A percentile compares a stretch with the other conserved stretches of the same genome.
Conservation (phyloP, 1,140 invertebrate species). For the Penaeus vannamei region DNA sequence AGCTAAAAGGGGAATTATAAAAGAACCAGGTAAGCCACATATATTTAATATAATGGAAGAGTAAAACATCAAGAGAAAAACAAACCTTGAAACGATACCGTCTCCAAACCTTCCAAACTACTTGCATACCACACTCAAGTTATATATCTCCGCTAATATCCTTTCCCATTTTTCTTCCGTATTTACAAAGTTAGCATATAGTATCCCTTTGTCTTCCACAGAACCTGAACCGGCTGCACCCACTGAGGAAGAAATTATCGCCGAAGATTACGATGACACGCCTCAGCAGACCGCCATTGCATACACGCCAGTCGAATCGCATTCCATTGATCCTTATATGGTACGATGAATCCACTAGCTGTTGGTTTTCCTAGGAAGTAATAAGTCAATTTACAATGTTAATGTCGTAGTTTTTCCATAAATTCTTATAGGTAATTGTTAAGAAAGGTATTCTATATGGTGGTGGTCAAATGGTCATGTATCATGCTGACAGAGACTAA, state of each 20-base stretch:
- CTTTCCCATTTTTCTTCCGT: conserved; percentile 63
- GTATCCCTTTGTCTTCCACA: conserved; percentile 2
- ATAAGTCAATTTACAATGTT: too few species aligned
- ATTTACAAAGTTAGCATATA: conserved; percentile 53
- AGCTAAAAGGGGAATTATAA: conserved; percentile 84
- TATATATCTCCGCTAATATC: too few species aligned
- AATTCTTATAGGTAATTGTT: too few species aligned
- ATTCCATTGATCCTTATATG: conserved; percentile 52
- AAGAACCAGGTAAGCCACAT: conserved; percentile 70
- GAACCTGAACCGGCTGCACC: conserved; percentile 73
- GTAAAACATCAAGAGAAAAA: conserved; percentile 66
- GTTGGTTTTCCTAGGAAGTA: background rate
- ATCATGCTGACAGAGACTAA: too few species aligned
- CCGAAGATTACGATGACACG: conserved; percentile 85
- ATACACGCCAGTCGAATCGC: conserved; percentile 32
- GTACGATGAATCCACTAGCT: background rate
- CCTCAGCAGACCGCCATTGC: conserved; percentile 62
- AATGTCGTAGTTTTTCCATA: too few species aligned
- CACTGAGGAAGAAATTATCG: conserved; percentile 85
- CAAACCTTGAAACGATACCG: too few species aligned
- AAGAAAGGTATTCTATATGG: too few species aligned
- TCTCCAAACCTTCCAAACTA: too few species aligned
- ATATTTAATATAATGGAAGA: conserved; percentile 71
- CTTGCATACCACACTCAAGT: too few species aligned
- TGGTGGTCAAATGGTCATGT: too few species aligned